A percentile compares a stretch with the other conserved stretches of the same genome.
These are phyloP conservation scores for Carterocephalus palaemon DNA, from an alignment of 2,888 invertebrate genomes.

Conservation along the genomic window DNA sequence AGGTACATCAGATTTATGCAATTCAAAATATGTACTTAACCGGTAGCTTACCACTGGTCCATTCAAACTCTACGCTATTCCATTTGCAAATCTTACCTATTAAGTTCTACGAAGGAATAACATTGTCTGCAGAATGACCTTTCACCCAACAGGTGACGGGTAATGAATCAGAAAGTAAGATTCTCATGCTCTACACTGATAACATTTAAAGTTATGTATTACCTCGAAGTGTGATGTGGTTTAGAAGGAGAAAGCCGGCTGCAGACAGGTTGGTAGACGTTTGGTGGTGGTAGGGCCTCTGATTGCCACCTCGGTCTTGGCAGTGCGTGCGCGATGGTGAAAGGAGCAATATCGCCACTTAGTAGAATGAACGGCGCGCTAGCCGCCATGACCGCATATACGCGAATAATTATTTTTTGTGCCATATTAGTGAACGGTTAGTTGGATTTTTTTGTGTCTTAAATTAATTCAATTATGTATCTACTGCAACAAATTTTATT, in stretches of 20 bases:
- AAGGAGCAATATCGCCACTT: constrained; percentile 65
- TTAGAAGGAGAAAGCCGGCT: constrained; percentile 67
- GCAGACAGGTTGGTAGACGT: constrained; percentile 56
- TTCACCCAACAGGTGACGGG: constrained; percentile 10
- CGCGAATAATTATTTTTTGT: constrained; percentile 65
- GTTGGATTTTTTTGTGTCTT: constrained; percentile 40
- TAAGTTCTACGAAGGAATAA: background rate
- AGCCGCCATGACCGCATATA: constrained; percentile 55
- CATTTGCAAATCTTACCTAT: too few species aligned
- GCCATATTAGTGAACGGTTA: constrained; percentile 67
- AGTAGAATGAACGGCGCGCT: constrained; percentile 44
- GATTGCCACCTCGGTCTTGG: constrained; percentile 29
- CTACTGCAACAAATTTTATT: background rate
- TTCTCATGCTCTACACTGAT: constrained; percentile 8
- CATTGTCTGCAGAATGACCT: constrained; percentile 32
- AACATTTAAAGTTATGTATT: constrained; percentile 16
- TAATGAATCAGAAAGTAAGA: constrained; percentile 20
- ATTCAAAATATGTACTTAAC: too few species aligned
- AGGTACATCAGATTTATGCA: too few species aligned
- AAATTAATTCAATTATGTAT: too few species aligned
- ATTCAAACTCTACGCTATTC: too few species aligned
- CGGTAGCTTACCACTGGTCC: too few species aligned
- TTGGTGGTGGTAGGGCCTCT: constrained; percentile 38
- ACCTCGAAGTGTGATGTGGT: constrained; percentile 33
- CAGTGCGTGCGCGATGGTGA: constrained; percentile 74